Percentiles rank a stretch among this genome's conserved stretches.
phyloP scores from a whole-genome alignment of 1,140 invertebrate genomes.

The Drosophila guanche region DNA sequence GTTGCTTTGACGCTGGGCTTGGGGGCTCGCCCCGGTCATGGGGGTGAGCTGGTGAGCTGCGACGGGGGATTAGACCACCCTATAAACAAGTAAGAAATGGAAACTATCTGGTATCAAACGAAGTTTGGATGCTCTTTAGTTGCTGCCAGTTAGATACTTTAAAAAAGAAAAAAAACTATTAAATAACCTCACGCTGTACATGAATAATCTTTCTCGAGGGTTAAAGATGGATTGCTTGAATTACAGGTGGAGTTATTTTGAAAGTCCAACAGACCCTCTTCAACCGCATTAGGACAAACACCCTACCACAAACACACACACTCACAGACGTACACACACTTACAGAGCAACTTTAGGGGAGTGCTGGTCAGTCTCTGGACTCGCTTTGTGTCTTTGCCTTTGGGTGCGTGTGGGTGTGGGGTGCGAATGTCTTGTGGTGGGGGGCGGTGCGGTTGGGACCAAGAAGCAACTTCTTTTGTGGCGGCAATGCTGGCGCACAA shows the following conservation, averaged over 20 bases:
- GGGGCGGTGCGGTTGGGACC: constrained; percentile 39
- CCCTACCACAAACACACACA: constrained; percentile 10
- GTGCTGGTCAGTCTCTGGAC: constrained; percentile 67
- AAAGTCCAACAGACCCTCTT: constrained; percentile 15
- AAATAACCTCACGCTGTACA: too few species aligned
- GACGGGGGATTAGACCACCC: constrained; percentile 28
- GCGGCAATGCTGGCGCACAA: constrained; percentile 56
- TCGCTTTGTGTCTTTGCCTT: constrained; percentile 38
- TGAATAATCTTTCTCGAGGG: too few species aligned
- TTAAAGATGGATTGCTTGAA: too few species aligned
- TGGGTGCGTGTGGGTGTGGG: constrained; percentile 12
- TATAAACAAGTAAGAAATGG: constrained; percentile 14
- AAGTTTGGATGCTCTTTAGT: constrained; percentile 10
- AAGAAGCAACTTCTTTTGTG: constrained; percentile 81
- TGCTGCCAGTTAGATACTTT: neutral
- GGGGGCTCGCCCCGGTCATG: constrained; percentile 28
- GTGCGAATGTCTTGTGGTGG: constrained; percentile 18
- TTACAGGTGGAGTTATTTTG: too few species aligned
- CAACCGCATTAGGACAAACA: constrained; percentile 5
- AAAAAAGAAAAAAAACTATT: too few species aligned
- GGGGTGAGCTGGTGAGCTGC: neutral
- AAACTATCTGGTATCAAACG: constrained; percentile 31
- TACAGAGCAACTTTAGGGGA: constrained; percentile 34
- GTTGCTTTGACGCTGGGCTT: constrained; percentile 40
- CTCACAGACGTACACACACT: constrained; percentile 15